Evolutionary conservation across 2,113 vertebrate species (phyloP).

Genomic region (Neoarius graeffei): DNA sequence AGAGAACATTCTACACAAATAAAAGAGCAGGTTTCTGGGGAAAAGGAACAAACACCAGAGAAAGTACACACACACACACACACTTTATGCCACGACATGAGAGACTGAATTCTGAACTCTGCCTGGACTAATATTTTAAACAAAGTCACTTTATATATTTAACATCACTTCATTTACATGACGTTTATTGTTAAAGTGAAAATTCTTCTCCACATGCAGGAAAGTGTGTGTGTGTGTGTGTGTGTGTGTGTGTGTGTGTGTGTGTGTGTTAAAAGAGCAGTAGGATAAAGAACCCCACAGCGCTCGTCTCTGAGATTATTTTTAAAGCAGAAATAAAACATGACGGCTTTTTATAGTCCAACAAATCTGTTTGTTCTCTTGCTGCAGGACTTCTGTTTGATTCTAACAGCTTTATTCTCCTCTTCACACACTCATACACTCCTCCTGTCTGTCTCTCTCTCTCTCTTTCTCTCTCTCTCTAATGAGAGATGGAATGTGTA

Average conservation of each 20-base stretch:
- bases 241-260: too few relatives aligned
- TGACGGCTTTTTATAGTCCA: conserved; percentile 36
- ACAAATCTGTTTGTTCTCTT: conserved; percentile 41
- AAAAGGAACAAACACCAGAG: background rate
- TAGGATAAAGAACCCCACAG: conserved; percentile 17
- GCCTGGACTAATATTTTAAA: conserved; percentile 30
- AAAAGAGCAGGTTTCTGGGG: background rate
- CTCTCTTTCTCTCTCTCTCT: background rate
- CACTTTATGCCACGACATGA: conserved; percentile 1
- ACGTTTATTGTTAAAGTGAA: conserved; percentile 42
- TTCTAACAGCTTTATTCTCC: too few relatives aligned
- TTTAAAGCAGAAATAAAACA: conserved; percentile 43
- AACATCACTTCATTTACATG: conserved; percentile 53
- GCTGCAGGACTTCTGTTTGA: background rate
- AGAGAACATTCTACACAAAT: background rate
- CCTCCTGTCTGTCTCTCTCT: conserved; percentile 1
- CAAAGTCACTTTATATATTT: conserved; percentile 38
- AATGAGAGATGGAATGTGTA: background rate
- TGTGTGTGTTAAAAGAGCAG: conserved; percentile 17
- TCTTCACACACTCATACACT: too few relatives aligned
- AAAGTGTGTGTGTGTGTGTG: background rate
- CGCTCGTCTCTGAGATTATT: conserved; percentile 39
- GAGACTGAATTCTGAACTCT: conserved; percentile 44
- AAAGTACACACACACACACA: conserved; percentile 18
- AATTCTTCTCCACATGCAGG: conserved; percentile 26